Evolutionary conservation across 2,888 invertebrate genomes (phyloP).

Genomic region (Monoplex corrugatus): DNA sequence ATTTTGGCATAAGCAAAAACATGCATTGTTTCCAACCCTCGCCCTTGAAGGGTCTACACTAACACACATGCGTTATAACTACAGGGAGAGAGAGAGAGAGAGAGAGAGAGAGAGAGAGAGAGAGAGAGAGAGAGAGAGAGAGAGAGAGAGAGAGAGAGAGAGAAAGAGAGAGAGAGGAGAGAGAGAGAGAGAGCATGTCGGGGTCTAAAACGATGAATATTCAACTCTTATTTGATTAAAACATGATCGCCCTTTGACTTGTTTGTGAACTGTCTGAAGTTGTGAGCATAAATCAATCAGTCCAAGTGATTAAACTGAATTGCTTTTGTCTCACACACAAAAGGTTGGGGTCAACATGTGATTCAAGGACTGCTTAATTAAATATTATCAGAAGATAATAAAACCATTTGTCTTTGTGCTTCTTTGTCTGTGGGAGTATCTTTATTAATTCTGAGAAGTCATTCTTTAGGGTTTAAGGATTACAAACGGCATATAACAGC

Average conservation of each 20-base stretch:
- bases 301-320: not conserved
- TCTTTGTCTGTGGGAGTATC: no score
- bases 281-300: not conserved
- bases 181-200: not conserved
- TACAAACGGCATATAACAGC: no score
- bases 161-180: slow-evolving; percentile 36
- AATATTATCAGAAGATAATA: no score
- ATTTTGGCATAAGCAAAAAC: not conserved
- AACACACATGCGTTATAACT: not conserved
- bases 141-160: slow-evolving; percentile 42
- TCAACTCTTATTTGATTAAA: not conserved
- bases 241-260: not conserved
- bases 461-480: no score
- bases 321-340: not conserved
- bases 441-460: no score
- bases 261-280: not conserved
- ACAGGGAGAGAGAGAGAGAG: not conserved
- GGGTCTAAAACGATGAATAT: not conserved
- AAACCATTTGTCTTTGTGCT: no score
- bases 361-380: not conserved
- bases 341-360: not conserved
- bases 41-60: no score
- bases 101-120: slow-evolving; percentile 9
- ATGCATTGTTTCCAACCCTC: not conserved
- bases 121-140: slow-evolving; percentile 42